Evolutionary conservation across 92 coral and sea anemone genomes (phyloP).

Genomic region (Porites evermanni): DNA sequence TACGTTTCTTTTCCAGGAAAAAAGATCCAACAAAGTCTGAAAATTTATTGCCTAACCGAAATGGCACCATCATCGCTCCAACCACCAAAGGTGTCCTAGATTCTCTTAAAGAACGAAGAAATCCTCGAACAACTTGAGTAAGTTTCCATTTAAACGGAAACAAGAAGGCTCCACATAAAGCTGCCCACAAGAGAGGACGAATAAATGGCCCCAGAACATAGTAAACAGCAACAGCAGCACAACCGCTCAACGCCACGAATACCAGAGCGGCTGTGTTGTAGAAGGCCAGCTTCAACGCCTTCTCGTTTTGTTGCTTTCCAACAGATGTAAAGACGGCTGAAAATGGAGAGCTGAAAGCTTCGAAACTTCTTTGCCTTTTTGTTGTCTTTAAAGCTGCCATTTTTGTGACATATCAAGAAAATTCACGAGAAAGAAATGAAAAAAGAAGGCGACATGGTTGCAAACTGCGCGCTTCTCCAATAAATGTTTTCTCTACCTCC

Average conservation of each 20-base stretch:
- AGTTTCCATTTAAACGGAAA: slow-evolving; percentile 95
- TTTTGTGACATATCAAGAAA: not conserved
- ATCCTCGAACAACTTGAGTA: slow-evolving; percentile 79
- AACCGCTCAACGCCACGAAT: slow-evolving; percentile 84
- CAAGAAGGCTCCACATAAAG: slow-evolving; percentile 95
- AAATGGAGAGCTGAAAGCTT: slow-evolving; percentile 86
- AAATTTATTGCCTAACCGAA: slow-evolving; percentile 81
- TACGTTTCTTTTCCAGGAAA: slow-evolving; percentile 75
- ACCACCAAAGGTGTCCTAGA: slow-evolving; percentile 88
- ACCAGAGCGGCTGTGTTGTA: slow-evolving; percentile 95
- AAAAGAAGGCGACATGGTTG: not conserved
- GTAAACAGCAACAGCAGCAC: slow-evolving; percentile 94
- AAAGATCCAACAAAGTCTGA: slow-evolving; percentile 89
- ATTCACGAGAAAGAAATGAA: too few species aligned
- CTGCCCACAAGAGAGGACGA: slow-evolving; percentile 98
- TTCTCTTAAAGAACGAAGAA: slow-evolving; percentile 86
- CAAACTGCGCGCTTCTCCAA: slow-evolving; percentile 28
- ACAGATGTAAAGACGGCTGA: slow-evolving; percentile 85
- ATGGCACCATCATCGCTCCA: slow-evolving; percentile 88
- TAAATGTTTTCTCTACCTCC: not conserved
- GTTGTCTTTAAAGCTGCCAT: slow-evolving; percentile 82
- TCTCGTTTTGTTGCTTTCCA: slow-evolving; percentile 75
- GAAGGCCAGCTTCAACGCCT: slow-evolving; percentile 89
- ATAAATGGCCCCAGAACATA: slow-evolving; percentile 92
- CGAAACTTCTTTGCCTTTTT: slow-evolving; percentile 76